Percentiles rank a stretch among this genome's conserved stretches.
These are phyloP conservation scores for Neoarius graeffei DNA, from an alignment of 2,113 vertebrate species.

Conservation along the genomic window DNA sequence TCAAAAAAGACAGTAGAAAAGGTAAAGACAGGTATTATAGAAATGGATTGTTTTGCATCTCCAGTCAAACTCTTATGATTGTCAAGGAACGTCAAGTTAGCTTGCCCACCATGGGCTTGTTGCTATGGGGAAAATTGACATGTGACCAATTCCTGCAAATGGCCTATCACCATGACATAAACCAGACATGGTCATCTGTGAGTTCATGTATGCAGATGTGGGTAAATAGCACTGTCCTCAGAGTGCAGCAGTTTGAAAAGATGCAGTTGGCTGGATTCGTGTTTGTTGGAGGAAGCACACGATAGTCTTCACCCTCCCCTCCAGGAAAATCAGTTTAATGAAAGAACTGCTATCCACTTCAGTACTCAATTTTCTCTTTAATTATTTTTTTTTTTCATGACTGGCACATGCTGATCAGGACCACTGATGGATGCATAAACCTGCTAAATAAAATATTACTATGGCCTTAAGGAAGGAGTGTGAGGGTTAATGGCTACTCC, in stretches of 20 bases:
- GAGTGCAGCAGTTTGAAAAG: neutral
- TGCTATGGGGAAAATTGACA: no score
- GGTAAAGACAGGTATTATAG: no score
- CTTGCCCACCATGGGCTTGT: no score
- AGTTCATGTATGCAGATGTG: neutral
- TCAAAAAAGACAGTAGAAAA: no score
- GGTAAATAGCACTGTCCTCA: neutral
- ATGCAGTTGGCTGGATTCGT: neutral
- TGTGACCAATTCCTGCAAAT: no score
- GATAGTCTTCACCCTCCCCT: neutral
- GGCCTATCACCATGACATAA: neutral
- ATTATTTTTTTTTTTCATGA: constrained; percentile 57
- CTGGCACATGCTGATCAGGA: constrained; percentile 66
- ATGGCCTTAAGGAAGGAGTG: constrained; percentile 63
- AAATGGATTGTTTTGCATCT: no score
- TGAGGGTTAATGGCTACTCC: constrained; percentile 29
- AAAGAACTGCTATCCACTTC: neutral
- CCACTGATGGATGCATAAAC: constrained; percentile 68
- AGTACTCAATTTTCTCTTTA: neutral
- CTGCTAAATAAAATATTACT: constrained; percentile 78
- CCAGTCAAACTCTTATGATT: no score
- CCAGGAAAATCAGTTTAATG: neutral
- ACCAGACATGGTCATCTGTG: neutral
- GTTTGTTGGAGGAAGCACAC: neutral
- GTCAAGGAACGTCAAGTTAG: no score